Evolutionary conservation across 1,140 invertebrate genomes (phyloP), one percentile per base, ranked within the genome.

Genomic region (Leptestheria dahalacensis): DNA sequence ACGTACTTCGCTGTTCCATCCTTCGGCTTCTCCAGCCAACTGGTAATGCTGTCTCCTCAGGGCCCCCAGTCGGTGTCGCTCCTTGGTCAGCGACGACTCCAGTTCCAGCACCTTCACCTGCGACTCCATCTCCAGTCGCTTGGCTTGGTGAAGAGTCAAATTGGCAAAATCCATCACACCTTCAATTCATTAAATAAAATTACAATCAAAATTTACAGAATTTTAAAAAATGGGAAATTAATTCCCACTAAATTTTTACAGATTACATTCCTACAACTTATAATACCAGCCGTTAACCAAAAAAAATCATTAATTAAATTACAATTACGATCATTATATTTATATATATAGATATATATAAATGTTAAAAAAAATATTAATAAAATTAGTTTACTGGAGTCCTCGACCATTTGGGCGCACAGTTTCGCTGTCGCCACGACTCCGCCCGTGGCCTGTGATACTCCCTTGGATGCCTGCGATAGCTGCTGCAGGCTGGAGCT

Each of bases 41-140:
- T 88, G 83, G 75, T 99, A 99, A 77, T 98, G 93, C 65, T 90
- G 82, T 69, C 87, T 86, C 57, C 96, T 77, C 26, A 99, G 77
- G 57, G 89, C 83, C 12, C 90, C 79, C 56, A 99, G 75, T 63
- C 79, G 78, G 51, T 82, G 75, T 64, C 95, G 78, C 74, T 97
- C 92, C 64, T 85, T 85, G 66, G 91, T 85, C 51, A 99, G 73
- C 63, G 85, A 81, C 62, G 85, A 85, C 70, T 99, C 94, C 51
- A 97, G 75, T 76, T 98, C 91, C 51, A 99, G 75, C 50, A 97
- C 85, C 66, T 84, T 81, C 18, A 93, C 88, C 71, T 93, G 90
- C 54, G 88, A 83, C 71, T 98, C 93, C 88, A 97, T 96, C 78
- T 97, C 94, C 64, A 91, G 74, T 50, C 85, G 82, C 70, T 98